A percentile compares a stretch with the other conserved stretches of the same genome.
Conservation (phyloP, 2,113 vertebrate species). For the Candoia aspera region DNA sequence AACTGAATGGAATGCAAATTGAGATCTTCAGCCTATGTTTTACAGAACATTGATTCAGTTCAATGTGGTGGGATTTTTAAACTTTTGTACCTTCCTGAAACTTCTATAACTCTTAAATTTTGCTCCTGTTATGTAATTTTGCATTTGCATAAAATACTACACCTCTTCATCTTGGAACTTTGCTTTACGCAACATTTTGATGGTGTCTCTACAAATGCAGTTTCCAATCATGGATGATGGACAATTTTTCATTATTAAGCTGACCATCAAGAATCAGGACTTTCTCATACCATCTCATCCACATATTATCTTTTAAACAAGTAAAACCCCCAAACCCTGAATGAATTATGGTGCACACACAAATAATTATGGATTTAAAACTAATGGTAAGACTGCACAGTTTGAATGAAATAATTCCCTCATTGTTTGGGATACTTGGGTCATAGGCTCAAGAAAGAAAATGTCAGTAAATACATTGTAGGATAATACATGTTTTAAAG, state of each 20-base stretch:
- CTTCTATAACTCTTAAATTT: background rate
- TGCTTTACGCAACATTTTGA: background rate
- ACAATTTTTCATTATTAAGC: background rate
- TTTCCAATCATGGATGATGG: background rate
- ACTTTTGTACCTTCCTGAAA: background rate
- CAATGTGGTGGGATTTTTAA: background rate
- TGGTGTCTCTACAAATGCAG: background rate
- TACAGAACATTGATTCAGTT: background rate
- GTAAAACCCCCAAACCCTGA: background rate
- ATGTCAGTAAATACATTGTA: background rate
- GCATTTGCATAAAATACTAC: background rate
- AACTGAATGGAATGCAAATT: background rate
- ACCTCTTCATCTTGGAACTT: background rate
- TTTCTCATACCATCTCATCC: background rate
- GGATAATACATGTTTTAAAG: background rate
- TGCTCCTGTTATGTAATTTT: background rate
- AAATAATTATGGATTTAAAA: background rate
- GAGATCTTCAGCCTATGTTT: background rate
- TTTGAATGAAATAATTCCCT: background rate
- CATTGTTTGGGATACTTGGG: background rate
- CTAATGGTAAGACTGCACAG: background rate
- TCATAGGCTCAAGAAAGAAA: background rate
- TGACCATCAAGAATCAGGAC: background rate
- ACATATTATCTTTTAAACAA: background rate
- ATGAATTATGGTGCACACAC: background rate